Evolutionary conservation across 2,888 invertebrate species (phyloP).

Genomic region (Notodonta dromedarius): DNA sequence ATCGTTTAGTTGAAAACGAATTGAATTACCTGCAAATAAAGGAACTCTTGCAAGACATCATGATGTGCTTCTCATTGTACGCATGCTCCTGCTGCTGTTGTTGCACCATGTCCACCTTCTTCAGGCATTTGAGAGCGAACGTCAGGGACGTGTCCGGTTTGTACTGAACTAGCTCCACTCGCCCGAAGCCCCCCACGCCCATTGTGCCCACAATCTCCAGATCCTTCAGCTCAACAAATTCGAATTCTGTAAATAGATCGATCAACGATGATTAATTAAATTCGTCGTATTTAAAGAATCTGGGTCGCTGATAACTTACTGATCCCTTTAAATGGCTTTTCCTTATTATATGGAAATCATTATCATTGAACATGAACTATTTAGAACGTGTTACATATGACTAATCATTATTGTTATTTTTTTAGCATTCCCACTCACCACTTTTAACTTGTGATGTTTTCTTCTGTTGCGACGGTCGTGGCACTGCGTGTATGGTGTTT

Average conservation of each 20-base stretch:
- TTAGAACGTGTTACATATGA: too few relatives aligned
- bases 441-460: conserved; percentile 70
- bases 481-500: conserved; percentile 66
- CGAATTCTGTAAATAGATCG: conserved; percentile 77
- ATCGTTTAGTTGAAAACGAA: too few relatives aligned
- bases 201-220: conserved; percentile 93
- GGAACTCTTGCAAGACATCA: conserved; percentile 90
- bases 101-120: conserved; percentile 94
- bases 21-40: conserved; percentile 89
- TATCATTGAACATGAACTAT: not conserved
- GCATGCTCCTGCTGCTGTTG: conserved; percentile 96
- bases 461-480: conserved; percentile 64
- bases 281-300: conserved; percentile 7
- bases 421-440: conserved; percentile 50
- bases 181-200: conserved; percentile 96
- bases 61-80: conserved; percentile 93
- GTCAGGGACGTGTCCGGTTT: conserved; percentile 80
- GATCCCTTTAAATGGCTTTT: conserved; percentile 19
- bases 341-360: conserved; percentile 11
- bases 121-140: conserved; percentile 94
- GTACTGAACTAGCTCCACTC: conserved; percentile 91
- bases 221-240: conserved; percentile 89
- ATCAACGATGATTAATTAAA: not conserved
- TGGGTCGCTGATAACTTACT: conserved; percentile 21
- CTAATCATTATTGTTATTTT: not conserved